A percentile compares a stretch with the other conserved stretches of the same genome.
These are phyloP conservation scores for Brachylomia viminalis DNA, from an alignment of 2,888 invertebrate species.

Conservation along the genomic window DNA sequence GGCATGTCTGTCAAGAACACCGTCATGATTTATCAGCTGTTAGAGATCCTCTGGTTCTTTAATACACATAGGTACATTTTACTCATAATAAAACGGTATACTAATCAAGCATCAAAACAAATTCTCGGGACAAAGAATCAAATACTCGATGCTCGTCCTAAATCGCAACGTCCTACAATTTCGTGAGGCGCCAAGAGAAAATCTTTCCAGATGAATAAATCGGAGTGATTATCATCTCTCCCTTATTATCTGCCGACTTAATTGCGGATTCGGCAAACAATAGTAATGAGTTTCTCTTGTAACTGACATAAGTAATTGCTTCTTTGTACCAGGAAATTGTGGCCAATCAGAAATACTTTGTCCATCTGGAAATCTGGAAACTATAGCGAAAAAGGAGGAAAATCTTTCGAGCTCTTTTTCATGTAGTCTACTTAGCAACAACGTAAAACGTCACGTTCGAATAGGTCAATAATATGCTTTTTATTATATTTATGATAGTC, in stretches of 20 bases:
- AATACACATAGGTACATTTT: background rate
- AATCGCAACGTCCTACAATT: background rate
- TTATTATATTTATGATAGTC: background rate
- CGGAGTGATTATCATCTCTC: constrained; percentile 23
- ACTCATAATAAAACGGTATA: background rate
- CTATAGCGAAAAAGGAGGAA: background rate
- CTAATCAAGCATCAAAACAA: background rate
- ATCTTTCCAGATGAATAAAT: constrained; percentile 21
- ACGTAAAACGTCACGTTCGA: background rate
- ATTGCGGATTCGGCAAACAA: constrained; percentile 40
- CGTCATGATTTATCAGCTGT: no score
- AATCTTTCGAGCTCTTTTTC: no score
- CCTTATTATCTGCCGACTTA: background rate
- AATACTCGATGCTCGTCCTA: constrained; percentile 18
- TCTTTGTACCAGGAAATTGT: constrained; percentile 26
- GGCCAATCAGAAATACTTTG: constrained; percentile 2
- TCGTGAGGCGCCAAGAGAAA: background rate
- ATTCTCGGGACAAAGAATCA: background rate
- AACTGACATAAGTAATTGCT: constrained; percentile 31
- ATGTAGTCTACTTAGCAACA: background rate
- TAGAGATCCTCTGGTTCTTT: no score
- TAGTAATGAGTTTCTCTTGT: constrained; percentile 43
- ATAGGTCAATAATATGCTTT: background rate
- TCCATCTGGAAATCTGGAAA: background rate
- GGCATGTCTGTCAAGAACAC: no score